Evolutionary conservation across 1,140 invertebrate genomes (phyloP).

Genomic region (Steinernema feltiae): DNA sequence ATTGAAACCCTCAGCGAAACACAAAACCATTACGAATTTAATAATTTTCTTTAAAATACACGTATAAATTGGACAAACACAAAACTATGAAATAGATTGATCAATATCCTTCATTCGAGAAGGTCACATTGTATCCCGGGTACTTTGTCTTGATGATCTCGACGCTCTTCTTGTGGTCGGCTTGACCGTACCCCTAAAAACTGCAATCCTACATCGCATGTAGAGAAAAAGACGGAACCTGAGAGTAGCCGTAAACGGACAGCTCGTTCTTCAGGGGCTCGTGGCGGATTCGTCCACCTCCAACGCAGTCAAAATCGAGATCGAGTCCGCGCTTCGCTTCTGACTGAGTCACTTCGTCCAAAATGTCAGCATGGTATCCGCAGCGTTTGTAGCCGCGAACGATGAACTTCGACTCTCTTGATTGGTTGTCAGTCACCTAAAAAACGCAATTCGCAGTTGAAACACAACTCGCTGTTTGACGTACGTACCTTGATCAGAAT

Average conservation of each 20-base stretch:
- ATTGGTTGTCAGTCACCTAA: conserved; percentile 51
- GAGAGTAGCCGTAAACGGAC: conserved; percentile 79
- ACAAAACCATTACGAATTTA: not conserved
- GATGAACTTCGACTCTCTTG: conserved; percentile 65
- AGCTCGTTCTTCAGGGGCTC: conserved; percentile 69
- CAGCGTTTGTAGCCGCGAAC: conserved; percentile 70
- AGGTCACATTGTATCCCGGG: conserved; percentile 70
- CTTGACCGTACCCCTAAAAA: conserved; percentile 71
- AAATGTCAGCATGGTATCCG: conserved; percentile 71
- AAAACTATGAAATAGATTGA: not conserved
- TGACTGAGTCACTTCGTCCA: conserved; percentile 64
- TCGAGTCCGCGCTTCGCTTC: conserved; percentile 60
- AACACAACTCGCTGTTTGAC: conserved; percentile 52
- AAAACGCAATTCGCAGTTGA: conserved; percentile 52
- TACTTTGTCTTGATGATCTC: conserved; percentile 70
- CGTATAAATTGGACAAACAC: not conserved
- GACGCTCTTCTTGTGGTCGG: conserved; percentile 73
- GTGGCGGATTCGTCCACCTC: conserved; percentile 77
- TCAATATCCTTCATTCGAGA: conserved; percentile 77
- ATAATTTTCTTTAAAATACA: conserved; percentile 6
- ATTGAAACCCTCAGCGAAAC: not conserved
- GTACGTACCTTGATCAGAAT: conserved; percentile 75
- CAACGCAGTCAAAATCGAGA: conserved; percentile 69
- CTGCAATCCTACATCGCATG: conserved; percentile 23
- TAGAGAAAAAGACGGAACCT: conserved; percentile 52